Evolutionary conservation across 2,888 invertebrate genomes (phyloP), one percentile per base, ranked within the genome.

Genomic region (Dynastes hyllus): DNA sequence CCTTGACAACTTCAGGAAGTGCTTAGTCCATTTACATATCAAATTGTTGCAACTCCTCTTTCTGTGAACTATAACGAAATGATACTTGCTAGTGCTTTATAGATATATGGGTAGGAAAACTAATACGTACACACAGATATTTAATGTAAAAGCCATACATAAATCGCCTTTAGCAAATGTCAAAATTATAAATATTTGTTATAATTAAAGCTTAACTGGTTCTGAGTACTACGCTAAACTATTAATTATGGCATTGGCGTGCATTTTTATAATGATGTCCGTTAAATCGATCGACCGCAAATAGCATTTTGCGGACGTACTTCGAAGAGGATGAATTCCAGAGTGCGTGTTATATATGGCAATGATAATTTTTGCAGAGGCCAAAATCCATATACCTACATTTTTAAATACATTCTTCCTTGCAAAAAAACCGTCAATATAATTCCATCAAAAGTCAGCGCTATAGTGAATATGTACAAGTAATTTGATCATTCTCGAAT

Each of bases 241-340:
- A 70, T 32, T 58, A 71, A 71, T 32, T 71, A 58, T 40, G 55
- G 37, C 71, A 71, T 71, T 71, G 58, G 29, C 8, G 55, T 55
- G 40, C 71, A 27, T 29, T 29, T 50, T 71, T 71, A 55, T 55
- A 37, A 37, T 16, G 32, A 71, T 58, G 16, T 58, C 55, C 55
- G 45, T 45, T 67, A 45, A 9, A 71, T 55, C 16, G 13, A 71
- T 55, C 37, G 13, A 71, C 6, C 8, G n/a, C n/a, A 65, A 67
- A 11, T 63, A 29, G 13, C 29, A 2, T 11, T 63, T 61, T 67
- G 40, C 45, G 66, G 40, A 45, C 66, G 2, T 40, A 6, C 66
- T 16, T 16, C 9, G 22, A 40, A 67, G 22, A 45, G 16, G 22
- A 67, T 22, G 45, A 66, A 66, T 37, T 22, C 45, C 66, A 45